phyloP scores from a whole-genome alignment of 2,888 invertebrate genomes.

The Liodrosophila aerea region DNA sequence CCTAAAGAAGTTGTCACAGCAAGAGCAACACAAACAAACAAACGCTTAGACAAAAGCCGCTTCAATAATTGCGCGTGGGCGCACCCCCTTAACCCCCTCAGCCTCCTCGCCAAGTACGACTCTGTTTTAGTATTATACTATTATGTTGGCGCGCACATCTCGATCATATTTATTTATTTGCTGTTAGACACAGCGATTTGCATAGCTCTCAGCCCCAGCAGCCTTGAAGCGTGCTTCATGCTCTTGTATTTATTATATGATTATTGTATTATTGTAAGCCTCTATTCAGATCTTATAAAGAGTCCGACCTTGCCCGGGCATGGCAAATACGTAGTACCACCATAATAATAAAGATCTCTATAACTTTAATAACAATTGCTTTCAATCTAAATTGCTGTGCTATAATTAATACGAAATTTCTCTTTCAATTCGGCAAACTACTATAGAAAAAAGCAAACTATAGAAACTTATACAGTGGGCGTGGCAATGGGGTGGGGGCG shows the following conservation, averaged over 20 bases:
- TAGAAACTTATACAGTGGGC: neutral
- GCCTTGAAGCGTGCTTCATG: conserved; percentile 42
- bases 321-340: too few relatives aligned
- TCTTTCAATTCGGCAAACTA: conserved; percentile 40
- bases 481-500: conserved; percentile 12
- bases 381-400: conserved; percentile 36
- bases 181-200: conserved; percentile 41
- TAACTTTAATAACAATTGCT: conserved; percentile 17
- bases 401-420: conserved; percentile 58
- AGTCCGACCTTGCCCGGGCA: neutral
- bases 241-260: too few relatives aligned
- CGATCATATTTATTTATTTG: conserved; percentile 47
- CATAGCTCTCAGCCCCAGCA: conserved; percentile 35
- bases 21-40: neutral
- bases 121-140: conserved; percentile 16
- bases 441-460: conserved; percentile 2
- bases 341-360: neutral
- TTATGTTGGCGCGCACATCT: conserved; percentile 33
- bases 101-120: too few relatives aligned
- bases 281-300: conserved; percentile 4
- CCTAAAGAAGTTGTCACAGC: conserved; percentile 73
- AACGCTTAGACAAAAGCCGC: conserved; percentile 44
- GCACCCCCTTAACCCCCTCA: too few relatives aligned
- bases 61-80: conserved; percentile 69
- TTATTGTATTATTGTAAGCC: conserved; percentile 43